These are phyloP conservation scores for Erannis defoliaria DNA, from an alignment of 2,888 invertebrate genomes.

Conservation along the genomic window DNA sequence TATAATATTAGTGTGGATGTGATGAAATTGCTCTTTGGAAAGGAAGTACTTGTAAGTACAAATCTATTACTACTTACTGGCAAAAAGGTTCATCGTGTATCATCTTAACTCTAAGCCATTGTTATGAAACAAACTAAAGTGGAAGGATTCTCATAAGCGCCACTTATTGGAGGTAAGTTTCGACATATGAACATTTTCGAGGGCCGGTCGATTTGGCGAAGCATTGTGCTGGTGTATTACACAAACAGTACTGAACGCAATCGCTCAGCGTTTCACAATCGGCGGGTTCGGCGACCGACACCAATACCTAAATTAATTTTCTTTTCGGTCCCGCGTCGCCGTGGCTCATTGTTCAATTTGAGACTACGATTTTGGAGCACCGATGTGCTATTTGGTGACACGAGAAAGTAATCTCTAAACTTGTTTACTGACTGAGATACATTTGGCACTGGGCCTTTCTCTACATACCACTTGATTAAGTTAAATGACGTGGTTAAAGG, in stretches of 20 bases:
- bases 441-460: slow-evolving; percentile 23
- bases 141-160: slow-evolving; percentile 50
- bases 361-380: slow-evolving; percentile 71
- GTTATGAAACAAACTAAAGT: slow-evolving; percentile 45
- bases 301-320: slow-evolving; percentile 86
- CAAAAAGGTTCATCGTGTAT: slow-evolving; percentile 27
- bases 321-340: slow-evolving; percentile 77
- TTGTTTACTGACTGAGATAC: slow-evolving; percentile 44
- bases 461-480: slow-evolving; percentile 7
- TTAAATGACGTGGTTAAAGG: slow-evolving; percentile 14
- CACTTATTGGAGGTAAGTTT: slow-evolving; percentile 59
- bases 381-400: slow-evolving; percentile 68
- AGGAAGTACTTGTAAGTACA: not conserved
- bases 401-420: slow-evolving; percentile 59
- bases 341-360: slow-evolving; percentile 80
- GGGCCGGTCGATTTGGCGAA: slow-evolving; percentile 75
- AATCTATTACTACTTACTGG: not conserved
- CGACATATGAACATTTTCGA: slow-evolving; percentile 77
- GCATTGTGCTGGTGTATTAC: slow-evolving; percentile 82
- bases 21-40: not conserved
- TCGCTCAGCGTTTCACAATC: slow-evolving; percentile 83
- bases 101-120: slow-evolving; percentile 39
- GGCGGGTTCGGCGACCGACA: slow-evolving; percentile 82
- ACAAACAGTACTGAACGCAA: slow-evolving; percentile 82
- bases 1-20: no score